phyloP scores from a whole-genome alignment of 2,888 invertebrate species.

The Heliconius ethilla region DNA sequence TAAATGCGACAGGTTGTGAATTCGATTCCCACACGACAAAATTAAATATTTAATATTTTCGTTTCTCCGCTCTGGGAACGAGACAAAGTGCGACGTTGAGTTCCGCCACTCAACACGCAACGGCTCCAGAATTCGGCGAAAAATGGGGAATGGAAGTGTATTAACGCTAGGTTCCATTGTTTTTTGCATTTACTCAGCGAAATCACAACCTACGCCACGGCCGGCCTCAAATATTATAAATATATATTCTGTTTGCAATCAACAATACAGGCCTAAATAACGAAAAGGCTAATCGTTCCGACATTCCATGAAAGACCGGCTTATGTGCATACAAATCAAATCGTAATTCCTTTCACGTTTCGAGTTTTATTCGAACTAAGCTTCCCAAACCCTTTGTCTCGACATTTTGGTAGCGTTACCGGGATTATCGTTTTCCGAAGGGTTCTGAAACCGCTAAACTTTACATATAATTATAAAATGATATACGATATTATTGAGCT shows the following conservation, averaged over 20 bases:
- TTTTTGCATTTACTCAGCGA: too few relatives aligned
- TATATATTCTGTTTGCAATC: neutral
- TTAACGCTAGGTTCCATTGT: too few relatives aligned
- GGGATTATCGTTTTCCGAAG: constrained; percentile 64
- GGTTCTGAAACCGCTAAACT: constrained; percentile 51
- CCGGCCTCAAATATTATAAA: too few relatives aligned
- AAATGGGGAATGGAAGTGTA: too few relatives aligned
- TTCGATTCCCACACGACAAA: too few relatives aligned
- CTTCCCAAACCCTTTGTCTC: constrained; percentile 72
- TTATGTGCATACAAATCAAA: constrained; percentile 45
- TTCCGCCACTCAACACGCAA: too few relatives aligned
- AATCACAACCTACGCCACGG: too few relatives aligned
- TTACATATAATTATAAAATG: constrained; percentile 47
- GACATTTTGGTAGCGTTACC: constrained; percentile 67
- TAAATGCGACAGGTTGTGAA: too few relatives aligned
- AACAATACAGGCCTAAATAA: neutral
- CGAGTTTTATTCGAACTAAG: constrained; percentile 78
- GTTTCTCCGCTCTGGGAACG: too few relatives aligned
- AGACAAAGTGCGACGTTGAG: too few relatives aligned
- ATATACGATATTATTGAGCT: neutral
- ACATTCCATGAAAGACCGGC: constrained; percentile 35
- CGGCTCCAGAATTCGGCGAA: too few relatives aligned
- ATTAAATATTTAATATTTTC: too few relatives aligned
- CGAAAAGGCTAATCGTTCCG: constrained; percentile 29
- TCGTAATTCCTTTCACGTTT: constrained; percentile 72